Conservation (phyloP, 2,797 vertebrate genomes). For the Acipenser oxyrinchus region DNA sequence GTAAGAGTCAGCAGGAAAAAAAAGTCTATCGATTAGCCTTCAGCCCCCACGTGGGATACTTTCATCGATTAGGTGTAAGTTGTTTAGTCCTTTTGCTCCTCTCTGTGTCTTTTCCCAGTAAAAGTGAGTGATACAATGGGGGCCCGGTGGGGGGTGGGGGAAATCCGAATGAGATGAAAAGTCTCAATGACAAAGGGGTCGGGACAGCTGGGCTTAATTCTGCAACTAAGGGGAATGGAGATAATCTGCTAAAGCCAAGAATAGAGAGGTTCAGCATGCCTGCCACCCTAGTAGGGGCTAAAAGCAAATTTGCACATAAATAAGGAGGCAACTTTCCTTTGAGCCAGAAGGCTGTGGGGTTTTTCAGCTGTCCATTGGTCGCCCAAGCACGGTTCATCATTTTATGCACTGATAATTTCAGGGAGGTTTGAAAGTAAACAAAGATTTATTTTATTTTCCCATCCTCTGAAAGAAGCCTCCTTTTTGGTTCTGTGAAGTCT, state of each 20-base stretch:
- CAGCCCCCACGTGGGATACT: slow-evolving; percentile 61
- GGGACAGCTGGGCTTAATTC: slow-evolving; percentile 77
- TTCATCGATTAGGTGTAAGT: slow-evolving; percentile 61
- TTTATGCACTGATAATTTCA: slow-evolving; percentile 33
- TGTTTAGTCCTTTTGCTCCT: slow-evolving; percentile 38
- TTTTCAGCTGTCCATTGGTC: slow-evolving; percentile 47
- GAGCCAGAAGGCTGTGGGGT: slow-evolving; percentile 67
- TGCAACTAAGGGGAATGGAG: slow-evolving; percentile 64
- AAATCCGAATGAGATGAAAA: slow-evolving; percentile 42
- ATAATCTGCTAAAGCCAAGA: slow-evolving; percentile 89
- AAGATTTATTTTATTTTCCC: slow-evolving; percentile 17
- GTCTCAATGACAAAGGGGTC: slow-evolving; percentile 80
- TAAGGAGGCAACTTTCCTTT: slow-evolving; percentile 75
- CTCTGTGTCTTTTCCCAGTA: slow-evolving; percentile 63
- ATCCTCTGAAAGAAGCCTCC: neutral
- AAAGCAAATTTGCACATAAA: slow-evolving; percentile 81
- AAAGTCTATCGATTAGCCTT: slow-evolving; percentile 67
- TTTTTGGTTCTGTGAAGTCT: slow-evolving; percentile 10
- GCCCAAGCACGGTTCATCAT: slow-evolving; percentile 38
- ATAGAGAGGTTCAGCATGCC: slow-evolving; percentile 61
- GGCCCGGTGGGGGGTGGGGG: slow-evolving; percentile 49
- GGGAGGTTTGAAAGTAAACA: slow-evolving; percentile 16
- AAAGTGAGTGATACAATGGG: slow-evolving; percentile 63
- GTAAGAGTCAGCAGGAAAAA: slow-evolving; percentile 73
- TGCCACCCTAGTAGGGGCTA: slow-evolving; percentile 72